phyloP scores from a whole-genome alignment of 2,113 vertebrate genomes.

The Cynoglossus semilaevis region DNA sequence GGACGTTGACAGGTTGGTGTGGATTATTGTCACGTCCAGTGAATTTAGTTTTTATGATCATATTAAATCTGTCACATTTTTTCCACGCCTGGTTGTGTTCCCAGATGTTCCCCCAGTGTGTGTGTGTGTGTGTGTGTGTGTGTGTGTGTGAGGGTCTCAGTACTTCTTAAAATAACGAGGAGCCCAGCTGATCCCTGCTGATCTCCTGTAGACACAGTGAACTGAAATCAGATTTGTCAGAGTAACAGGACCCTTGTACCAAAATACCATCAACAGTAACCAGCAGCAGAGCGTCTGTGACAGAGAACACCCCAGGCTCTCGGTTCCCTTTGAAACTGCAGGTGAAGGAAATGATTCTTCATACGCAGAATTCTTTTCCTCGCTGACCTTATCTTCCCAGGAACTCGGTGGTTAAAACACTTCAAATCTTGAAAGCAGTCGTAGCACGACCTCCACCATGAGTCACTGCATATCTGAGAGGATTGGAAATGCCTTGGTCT shows the following conservation, averaged over 20 bases:
- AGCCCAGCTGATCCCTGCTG: background rate
- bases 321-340: conserved; percentile 18
- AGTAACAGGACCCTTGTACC: background rate
- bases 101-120: too few species aligned
- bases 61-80: too few species aligned
- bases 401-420: conserved; percentile 17
- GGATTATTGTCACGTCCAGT: too few species aligned
- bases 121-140: too few species aligned
- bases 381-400: background rate
- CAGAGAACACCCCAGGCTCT: background rate
- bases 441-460: conserved; percentile 5
- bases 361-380: conserved; percentile 12
- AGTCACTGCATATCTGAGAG: background rate
- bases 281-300: background rate
- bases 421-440: background rate
- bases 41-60: too few species aligned
- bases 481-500: conserved; percentile 5
- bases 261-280: background rate
- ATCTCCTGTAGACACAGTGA: background rate
- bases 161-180: too few species aligned
- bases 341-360: conserved; percentile 35
- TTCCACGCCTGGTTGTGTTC: too few species aligned
- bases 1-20: too few species aligned
- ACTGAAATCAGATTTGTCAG: background rate
- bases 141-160: too few species aligned